Base-by-base conservation (phyloP, 2,113 vertebrate genomes). In the Coturnix japonica region DNA sequence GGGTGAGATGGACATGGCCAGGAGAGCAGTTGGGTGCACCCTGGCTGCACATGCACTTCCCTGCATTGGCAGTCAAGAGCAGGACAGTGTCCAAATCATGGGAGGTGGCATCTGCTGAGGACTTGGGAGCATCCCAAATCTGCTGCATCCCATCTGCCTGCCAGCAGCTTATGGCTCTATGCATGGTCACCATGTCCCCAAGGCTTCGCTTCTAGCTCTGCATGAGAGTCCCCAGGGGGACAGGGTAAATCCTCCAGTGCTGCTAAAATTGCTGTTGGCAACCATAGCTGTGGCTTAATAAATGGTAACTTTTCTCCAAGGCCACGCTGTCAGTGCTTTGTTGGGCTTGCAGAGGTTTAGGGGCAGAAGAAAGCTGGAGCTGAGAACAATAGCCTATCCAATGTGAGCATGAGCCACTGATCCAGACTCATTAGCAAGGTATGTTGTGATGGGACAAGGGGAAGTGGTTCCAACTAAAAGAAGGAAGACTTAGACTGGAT, bases 261-360 rank as follows among this genome's bases (percentile, higher is more conserved):
- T 93, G 71, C 76, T 92, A 63, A 95, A 94, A 64, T 79, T 2
- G 10, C 64, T 80, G 60, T 85, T 9, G 18, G 14, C 15, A 77
- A 49, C 84, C 63, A 43, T 77, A 64, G 18, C 91, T 87, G 53
- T 56, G 74, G 86, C 92, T 95, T 89, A 96, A 96, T 96, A 96
- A 96, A 96, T 35, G 61, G 53, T 95, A 21, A 26, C 7, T 1
- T 92, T 94, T 92, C 91, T 93, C 79, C 85, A 85, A 87, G 72
- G 64, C 81, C 51, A 54, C 0, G 3, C 85, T 91, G 93, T 94
- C 0, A 0, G 75, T 95, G 90, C 90, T 87, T 96, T 92, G 81
- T 90, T 2, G 31, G 70, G 72, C 64, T 69, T 44, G 51, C 0
- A 0, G 4, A 30, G 46, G 9, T 70, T 81, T 82, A 35, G 47